Percentiles rank a stretch among this genome's conserved stretches.
Evolutionary conservation across 2,113 vertebrate species (phyloP).

Genomic region (Promerops cafer): DNA sequence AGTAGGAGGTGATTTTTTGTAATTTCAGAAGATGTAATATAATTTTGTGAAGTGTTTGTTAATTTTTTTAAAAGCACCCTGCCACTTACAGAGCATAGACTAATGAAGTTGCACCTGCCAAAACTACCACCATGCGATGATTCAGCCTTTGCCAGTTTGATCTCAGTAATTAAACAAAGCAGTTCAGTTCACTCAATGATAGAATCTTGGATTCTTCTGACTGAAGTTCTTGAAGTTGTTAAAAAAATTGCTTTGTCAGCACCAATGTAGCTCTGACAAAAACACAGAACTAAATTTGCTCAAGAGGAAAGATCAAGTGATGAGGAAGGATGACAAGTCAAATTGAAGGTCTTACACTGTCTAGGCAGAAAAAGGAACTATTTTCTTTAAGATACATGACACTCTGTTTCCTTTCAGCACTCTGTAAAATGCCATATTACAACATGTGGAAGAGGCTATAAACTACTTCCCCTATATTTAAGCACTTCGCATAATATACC

Average conservation of each 20-base stretch:
- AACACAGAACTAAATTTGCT: not conserved
- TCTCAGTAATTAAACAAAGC: not conserved
- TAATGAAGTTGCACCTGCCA: not conserved
- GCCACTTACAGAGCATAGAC: not conserved
- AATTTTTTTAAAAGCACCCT: not conserved
- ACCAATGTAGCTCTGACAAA: not conserved
- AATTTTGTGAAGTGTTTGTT: not conserved
- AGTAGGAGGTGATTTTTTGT: not conserved
- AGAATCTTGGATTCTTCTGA: not conserved
- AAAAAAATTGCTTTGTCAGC: not conserved
- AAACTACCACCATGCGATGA: not conserved
- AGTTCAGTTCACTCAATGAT: not conserved
- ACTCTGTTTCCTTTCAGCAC: not conserved
- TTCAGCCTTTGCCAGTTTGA: not conserved
- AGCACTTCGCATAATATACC: not conserved
- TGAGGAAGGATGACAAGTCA: not conserved
- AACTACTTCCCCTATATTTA: not conserved
- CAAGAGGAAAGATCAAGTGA: not conserved
- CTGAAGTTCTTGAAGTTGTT: not conserved
- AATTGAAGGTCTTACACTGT: not conserved
- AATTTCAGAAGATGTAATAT: not conserved
- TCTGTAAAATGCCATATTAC: not conserved
- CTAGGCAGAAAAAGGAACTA: not conserved
- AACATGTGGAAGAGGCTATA: not conserved
- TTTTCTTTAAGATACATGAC: not conserved